These are phyloP conservation scores for Campylorhamphus procurvoides DNA, from an alignment of 2,113 vertebrate species.

Conservation along the genomic window DNA sequence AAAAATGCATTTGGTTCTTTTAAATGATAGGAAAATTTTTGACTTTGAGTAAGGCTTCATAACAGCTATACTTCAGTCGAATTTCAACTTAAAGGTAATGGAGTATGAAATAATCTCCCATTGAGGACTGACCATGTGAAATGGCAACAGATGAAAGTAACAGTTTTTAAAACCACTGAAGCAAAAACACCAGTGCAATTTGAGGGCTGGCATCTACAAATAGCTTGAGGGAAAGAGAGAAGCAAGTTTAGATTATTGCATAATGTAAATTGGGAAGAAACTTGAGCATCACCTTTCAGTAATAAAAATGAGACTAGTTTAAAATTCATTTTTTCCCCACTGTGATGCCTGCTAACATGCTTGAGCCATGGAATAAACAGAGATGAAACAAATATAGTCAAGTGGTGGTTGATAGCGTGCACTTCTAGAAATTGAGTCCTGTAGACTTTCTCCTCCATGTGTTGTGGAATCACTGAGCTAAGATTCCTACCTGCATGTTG, in stretches of 20 bases:
- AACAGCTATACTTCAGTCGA: constrained; percentile 60
- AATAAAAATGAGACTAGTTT: constrained; percentile 5
- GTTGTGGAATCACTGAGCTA: background rate
- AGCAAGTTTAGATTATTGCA: background rate
- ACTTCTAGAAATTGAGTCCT: background rate
- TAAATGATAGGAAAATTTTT: constrained; percentile 60
- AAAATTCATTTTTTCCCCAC: background rate
- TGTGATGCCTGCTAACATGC: background rate
- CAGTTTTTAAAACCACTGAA: constrained; percentile 65
- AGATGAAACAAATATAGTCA: background rate
- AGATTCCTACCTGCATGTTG: background rate
- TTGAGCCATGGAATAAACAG: background rate
- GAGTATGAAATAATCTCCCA: constrained; percentile 72
- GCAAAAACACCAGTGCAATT: constrained; percentile 11
- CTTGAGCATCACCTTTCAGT: background rate
- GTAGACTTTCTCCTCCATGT: background rate
- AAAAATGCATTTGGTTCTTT: constrained; percentile 41
- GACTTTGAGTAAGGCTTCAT: constrained; percentile 56
- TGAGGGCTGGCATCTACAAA: constrained; percentile 27
- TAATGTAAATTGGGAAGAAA: background rate
- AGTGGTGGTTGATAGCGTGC: background rate
- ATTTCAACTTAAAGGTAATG: constrained; percentile 73
- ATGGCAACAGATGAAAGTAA: constrained; percentile 55
- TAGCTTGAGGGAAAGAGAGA: background rate
- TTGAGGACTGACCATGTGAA: constrained; percentile 50